These are phyloP conservation scores for Ceyx cyanopectus DNA, from an alignment of 2,113 vertebrate species.

Conservation along the genomic window DNA sequence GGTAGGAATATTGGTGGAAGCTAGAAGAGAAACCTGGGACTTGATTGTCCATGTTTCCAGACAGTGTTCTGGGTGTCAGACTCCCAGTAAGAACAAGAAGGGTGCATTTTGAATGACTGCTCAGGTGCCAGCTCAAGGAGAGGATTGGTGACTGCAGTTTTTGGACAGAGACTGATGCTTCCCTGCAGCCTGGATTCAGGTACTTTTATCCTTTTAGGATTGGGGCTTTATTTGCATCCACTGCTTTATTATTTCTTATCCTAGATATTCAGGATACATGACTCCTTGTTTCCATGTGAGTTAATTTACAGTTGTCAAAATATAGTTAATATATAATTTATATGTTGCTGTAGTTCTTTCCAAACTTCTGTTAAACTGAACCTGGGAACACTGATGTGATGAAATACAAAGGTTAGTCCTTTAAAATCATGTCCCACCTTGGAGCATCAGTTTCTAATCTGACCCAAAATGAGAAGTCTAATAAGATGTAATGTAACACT, in stretches of 20 bases:
- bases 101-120: neutral
- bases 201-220: neutral
- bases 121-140: neutral
- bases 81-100: neutral
- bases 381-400: neutral
- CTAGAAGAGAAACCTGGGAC: neutral
- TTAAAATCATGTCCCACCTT: neutral
- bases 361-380: neutral
- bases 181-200: conserved; percentile 33
- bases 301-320: neutral
- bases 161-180: conserved; percentile 23
- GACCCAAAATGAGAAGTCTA: neutral
- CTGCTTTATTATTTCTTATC: neutral
- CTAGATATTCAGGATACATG: neutral
- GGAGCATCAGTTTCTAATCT: neutral
- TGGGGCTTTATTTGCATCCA: neutral
- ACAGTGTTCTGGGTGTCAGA: neutral
- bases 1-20: neutral
- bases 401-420: neutral
- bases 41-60: neutral
- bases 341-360: neutral
- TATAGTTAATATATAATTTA: neutral
- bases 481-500: neutral
- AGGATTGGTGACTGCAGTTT: neutral
- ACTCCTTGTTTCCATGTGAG: neutral